Percentiles rank a stretch among this genome's conserved stretches.
These are phyloP conservation scores for Acipenser ruthenus DNA, from an alignment of 2,797 vertebrate species.

Conservation along the genomic window DNA sequence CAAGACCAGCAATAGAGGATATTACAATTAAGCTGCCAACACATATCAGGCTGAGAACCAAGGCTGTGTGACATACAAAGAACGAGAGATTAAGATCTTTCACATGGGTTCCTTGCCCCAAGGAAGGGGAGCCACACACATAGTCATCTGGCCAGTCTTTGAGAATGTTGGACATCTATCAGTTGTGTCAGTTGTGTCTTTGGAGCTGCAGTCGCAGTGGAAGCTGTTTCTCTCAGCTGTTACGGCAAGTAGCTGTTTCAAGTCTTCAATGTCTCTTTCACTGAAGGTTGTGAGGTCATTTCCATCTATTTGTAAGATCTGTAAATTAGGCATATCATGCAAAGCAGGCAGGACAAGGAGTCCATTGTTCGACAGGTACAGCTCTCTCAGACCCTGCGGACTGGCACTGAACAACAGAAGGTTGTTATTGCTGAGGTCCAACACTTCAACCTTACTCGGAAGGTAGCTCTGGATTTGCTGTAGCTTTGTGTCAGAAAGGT, in stretches of 20 bases:
- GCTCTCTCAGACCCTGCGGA: conserved; percentile 43
- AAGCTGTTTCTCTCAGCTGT: conserved; percentile 50
- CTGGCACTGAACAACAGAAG: conserved; percentile 40
- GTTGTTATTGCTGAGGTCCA: conserved; percentile 56
- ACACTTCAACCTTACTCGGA: conserved; percentile 40
- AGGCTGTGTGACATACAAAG: background rate
- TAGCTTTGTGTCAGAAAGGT: conserved; percentile 48
- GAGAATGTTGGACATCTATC: background rate
- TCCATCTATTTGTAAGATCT: conserved; percentile 35
- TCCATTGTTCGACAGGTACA: conserved; percentile 52
- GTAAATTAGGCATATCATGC: conserved; percentile 31
- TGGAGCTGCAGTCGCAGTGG: conserved; percentile 56
- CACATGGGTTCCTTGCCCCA: background rate
- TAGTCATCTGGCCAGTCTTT: conserved; percentile 5
- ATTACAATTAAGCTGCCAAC: too few species aligned
- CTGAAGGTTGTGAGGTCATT: conserved; percentile 48
- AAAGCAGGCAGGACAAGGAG: conserved; percentile 44
- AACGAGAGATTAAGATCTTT: background rate
- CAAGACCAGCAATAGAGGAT: too few species aligned
- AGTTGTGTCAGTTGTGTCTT: background rate
- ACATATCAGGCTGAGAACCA: too few species aligned
- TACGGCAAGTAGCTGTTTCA: conserved; percentile 36
- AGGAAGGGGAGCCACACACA: background rate
- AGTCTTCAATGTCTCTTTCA: conserved; percentile 40
- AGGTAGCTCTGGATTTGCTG: conserved; percentile 33